Percentiles rank a stretch among this genome's conserved stretches.
These are phyloP conservation scores for Phania funesta DNA, from an alignment of 2,888 invertebrate species.

Conservation along the genomic window DNA sequence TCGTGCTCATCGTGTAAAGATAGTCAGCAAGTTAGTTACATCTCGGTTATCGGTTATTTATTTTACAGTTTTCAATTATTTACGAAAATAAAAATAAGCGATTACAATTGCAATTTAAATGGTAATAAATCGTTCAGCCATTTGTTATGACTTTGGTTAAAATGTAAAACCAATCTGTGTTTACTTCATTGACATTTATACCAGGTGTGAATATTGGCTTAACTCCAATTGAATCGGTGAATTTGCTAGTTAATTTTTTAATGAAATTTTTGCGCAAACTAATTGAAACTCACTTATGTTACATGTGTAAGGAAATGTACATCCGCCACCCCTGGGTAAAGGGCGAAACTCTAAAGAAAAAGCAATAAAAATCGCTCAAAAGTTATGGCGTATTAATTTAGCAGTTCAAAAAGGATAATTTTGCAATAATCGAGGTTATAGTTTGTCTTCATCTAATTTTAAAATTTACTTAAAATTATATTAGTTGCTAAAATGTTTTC, in stretches of 20 bases:
- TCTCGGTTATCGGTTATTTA: slow-evolving; percentile 49
- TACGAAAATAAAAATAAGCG: slow-evolving; percentile 5
- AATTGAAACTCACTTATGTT: no score
- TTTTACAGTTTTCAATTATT: slow-evolving; percentile 66
- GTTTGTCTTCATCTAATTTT: no score
- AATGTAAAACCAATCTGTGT: not conserved
- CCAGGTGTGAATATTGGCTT: not conserved
- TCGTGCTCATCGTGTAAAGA: not conserved
- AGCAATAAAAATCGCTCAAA: no score
- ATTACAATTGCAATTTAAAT: slow-evolving; percentile 55
- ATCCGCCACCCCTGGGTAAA: no score
- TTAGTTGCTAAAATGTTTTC: no score
- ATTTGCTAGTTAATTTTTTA: not conserved
- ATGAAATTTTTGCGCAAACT: not conserved
- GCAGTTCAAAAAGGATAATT: no score
- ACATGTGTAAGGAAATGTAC: no score
- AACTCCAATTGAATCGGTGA: not conserved
- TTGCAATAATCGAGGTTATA: no score
- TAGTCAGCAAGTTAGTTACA: slow-evolving; percentile 30
- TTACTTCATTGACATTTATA: not conserved
- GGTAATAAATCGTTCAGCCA: slow-evolving; percentile 51
- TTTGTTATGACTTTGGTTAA: slow-evolving; percentile 41
- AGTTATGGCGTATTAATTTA: no score
- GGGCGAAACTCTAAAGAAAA: no score
- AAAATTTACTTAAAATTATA: no score